Conservation (phyloP, 2,888 invertebrate genomes). For the Gasteruption jaculator region DNA sequence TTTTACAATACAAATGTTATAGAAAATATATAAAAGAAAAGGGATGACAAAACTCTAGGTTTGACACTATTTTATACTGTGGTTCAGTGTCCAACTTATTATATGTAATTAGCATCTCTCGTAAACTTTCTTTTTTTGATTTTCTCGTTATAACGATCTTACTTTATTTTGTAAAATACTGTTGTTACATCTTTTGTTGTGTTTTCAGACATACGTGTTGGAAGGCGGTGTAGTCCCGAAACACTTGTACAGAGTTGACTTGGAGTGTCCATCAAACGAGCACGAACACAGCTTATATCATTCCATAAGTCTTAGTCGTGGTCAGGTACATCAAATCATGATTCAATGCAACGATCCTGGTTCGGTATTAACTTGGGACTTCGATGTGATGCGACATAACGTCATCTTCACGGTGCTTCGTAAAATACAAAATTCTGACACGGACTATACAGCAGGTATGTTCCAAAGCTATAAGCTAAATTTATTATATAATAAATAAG, state of each 20-base stretch:
- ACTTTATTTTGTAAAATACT: no score
- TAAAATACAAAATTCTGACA: conserved; percentile 33
- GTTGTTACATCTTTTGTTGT: conserved; percentile 14
- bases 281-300: conserved; percentile 69
- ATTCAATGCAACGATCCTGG: conserved; percentile 79
- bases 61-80: no score
- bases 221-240: conserved; percentile 90
- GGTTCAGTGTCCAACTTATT: no score
- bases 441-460: conserved; percentile 11
- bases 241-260: conserved; percentile 63
- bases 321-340: conserved; percentile 72
- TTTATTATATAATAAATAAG: no score
- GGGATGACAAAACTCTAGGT: no score
- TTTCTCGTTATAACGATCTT: no score
- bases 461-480: no score
- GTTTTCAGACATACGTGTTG: conserved; percentile 69
- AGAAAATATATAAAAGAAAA: no score
- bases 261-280: conserved; percentile 47
- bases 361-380: conserved; percentile 94
- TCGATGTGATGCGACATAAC: conserved; percentile 87
- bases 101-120: conserved; percentile 8
- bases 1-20: no score
- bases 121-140: conserved; percentile 9
- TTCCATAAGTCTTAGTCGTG: conserved; percentile 64
- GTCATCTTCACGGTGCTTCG: conserved; percentile 76